These are phyloP conservation scores for Colostygia pectinataria DNA, from an alignment of 2,888 invertebrate species.

Conservation along the genomic window DNA sequence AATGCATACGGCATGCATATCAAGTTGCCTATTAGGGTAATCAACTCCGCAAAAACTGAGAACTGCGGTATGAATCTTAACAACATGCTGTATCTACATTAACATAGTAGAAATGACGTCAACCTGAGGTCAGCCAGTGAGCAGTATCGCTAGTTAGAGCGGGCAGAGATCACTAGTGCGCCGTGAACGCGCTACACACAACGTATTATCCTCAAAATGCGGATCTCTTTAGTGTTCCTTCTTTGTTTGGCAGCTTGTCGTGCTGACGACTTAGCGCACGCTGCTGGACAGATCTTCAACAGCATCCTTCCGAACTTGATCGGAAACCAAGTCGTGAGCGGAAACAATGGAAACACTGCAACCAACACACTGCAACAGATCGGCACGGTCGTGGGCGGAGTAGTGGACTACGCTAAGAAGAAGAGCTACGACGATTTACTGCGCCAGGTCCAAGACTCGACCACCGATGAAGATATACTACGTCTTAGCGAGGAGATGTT, in stretches of 20 bases:
- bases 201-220: conserved; percentile 67
- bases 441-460: conserved; percentile 73
- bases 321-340: conserved; percentile 57
- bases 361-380: conserved; percentile 70
- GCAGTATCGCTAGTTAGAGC: conserved; percentile 57
- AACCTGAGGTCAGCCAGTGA: conserved; percentile 61
- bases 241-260: conserved; percentile 54
- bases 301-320: conserved; percentile 72
- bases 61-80: conserved; percentile 64
- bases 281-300: conserved; percentile 76
- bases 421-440: conserved; percentile 75
- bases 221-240: conserved; percentile 55
- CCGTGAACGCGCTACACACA: conserved; percentile 61
- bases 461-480: conserved; percentile 86
- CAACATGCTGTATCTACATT: conserved; percentile 56
- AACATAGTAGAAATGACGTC: conserved; percentile 65
- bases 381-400: conserved; percentile 76
- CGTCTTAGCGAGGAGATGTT: conserved; percentile 88
- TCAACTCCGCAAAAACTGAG: conserved; percentile 64
- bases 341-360: conserved; percentile 61
- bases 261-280: conserved; percentile 68
- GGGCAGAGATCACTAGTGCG: conserved; percentile 75
- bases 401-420: conserved; percentile 76
- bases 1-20: conserved; percentile 36
- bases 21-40: conserved; percentile 50